These are phyloP conservation scores for Ormyrus thymus DNA, from an alignment of 2,888 invertebrate species.

Conservation along the genomic window DNA sequence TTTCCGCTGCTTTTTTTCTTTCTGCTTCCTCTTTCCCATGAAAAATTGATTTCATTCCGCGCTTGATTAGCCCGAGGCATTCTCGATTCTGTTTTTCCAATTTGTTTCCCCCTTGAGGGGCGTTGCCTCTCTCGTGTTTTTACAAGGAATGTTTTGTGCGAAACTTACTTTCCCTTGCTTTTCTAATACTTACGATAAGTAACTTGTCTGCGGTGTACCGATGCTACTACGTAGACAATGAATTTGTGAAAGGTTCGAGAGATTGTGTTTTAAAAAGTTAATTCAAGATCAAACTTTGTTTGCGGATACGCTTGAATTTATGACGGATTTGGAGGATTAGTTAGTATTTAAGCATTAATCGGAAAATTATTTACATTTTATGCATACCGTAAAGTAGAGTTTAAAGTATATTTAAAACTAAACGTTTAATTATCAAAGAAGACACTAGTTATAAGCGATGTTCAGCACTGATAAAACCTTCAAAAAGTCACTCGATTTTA, in stretches of 20 bases:
- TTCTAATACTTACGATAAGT: constrained; percentile 11
- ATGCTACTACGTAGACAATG: too few relatives aligned
- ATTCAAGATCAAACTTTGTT: not conserved
- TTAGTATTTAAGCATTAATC: too few relatives aligned
- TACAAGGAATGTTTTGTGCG: constrained; percentile 50
- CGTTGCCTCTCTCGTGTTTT: constrained; percentile 2
- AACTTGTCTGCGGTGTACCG: not conserved
- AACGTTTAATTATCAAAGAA: not conserved
- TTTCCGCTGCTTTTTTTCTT: not conserved
- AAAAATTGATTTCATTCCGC: not conserved
- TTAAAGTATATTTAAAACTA: not conserved
- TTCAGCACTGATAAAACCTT: constrained; percentile 23
- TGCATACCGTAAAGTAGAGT: not conserved
- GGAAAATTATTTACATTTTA: not conserved
- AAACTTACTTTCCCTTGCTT: constrained; percentile 10
- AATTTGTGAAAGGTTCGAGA: too few relatives aligned
- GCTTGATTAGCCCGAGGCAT: constrained; percentile 42
- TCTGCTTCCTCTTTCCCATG: constrained; percentile 21
- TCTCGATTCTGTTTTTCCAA: constrained; percentile 47
- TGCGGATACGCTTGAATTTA: too few relatives aligned
- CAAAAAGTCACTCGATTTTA: constrained; percentile 7
- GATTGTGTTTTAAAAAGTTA: not conserved
- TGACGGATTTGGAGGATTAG: too few relatives aligned
- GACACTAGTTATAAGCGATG: constrained; percentile 5
- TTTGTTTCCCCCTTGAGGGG: constrained; percentile 2